Percentiles rank a stretch among this genome's conserved stretches.
phyloP scores from a whole-genome alignment of 2,888 invertebrate species.

The Drosophila aldrichi region DNA sequence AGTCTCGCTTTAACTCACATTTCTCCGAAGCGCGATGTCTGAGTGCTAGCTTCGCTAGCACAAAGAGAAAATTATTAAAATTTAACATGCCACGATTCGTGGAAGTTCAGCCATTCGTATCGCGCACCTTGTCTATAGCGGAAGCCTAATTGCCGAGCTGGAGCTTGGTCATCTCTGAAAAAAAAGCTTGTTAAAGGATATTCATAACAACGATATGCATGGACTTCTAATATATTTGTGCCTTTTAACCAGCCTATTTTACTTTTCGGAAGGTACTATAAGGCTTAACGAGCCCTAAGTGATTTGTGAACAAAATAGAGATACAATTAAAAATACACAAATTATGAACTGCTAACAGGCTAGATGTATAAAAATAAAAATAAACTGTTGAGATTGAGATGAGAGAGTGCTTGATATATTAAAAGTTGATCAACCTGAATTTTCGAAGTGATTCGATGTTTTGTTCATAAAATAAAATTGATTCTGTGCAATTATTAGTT shows the following conservation, averaged over 20 bases:
- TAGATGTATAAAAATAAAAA: background rate
- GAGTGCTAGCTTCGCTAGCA: conserved; percentile 16
- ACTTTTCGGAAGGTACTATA: conserved; percentile 83
- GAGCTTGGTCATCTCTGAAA: conserved; percentile 24
- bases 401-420: background rate
- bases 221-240: conserved; percentile 58
- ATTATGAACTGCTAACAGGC: background rate
- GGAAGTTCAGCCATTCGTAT: conserved; percentile 69
- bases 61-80: conserved; percentile 76
- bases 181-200: conserved; percentile 45
- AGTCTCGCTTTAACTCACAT: conserved; percentile 55
- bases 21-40: conserved; percentile 36
- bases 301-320: background rate
- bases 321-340: background rate
- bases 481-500: too few relatives aligned
- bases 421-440: background rate
- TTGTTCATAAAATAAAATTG: background rate
- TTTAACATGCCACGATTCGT: conserved; percentile 59
- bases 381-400: background rate
- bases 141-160: conserved; percentile 47
- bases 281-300: conserved; percentile 5
- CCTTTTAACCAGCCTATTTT: conserved; percentile 77
- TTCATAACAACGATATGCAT: conserved; percentile 53
- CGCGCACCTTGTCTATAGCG: conserved; percentile 62
- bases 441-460: background rate